Base-by-base conservation (phyloP, 2,888 invertebrate genomes). In the Strigamia transsilvanica region DNA sequence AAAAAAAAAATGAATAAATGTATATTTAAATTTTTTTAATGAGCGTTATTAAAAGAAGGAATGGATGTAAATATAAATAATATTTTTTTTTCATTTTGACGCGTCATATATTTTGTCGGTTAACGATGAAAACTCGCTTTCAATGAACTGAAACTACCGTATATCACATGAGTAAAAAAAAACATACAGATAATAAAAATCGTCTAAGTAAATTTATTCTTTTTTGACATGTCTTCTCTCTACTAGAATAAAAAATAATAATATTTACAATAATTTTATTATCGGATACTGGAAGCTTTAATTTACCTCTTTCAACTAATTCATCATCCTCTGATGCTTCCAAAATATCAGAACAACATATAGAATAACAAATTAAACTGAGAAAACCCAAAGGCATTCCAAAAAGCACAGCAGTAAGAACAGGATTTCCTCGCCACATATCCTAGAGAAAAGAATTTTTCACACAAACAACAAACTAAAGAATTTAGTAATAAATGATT, bases 301-400 rank as follows among this genome's bases (percentile, higher is more conserved):
- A 0, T 79, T 66, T 32, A 82, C 82, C 82, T 78, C 73, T 23
- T 1, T 82, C 82, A n/a, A 82, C 21, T 27, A 82, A 6, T 66
- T 83, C 83, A 18, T 83, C 83, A 10, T 94, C 94, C 82, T 95
- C 96, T 78, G 94, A 93, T 0, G 95, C 95, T 87, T 97, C 98
- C 84, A 97, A 90, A 86, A 98, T 96, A 88, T 99, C 98, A 81
- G 96, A 94, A 87, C 98, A 99, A 89, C 97, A 99, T 84, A 98
- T 93, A 1, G 97, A 96, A 88, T 99, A 99, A 87, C 96, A 93
- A 86, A 99, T 98, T 23, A 99, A 91, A 27, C 95, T 93, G 23
- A 99, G 91, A 87, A 99, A 98, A 46, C 96, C 95, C 73, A 96
- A 90, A 0, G 99, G 99, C 83, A 99, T 90, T 0, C 98, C 98